Percentiles rank a stretch among this genome's conserved stretches.
Evolutionary conservation across 2,113 vertebrate genomes (phyloP).

Genomic region (Thermophis baileyi): DNA sequence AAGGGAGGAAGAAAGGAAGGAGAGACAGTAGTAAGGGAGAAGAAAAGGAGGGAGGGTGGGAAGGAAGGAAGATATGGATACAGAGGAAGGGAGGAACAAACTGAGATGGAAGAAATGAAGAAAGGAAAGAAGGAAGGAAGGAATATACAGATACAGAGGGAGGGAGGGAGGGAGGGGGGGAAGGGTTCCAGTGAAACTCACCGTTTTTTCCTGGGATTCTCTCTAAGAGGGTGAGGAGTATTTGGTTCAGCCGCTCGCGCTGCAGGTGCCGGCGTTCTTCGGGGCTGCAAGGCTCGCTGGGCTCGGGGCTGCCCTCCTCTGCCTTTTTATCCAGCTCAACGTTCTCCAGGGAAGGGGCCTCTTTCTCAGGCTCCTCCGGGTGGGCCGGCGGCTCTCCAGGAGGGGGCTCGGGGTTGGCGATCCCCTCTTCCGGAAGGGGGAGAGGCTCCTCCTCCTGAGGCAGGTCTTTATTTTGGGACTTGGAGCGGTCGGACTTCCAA

Average conservation of each 20-base stretch:
- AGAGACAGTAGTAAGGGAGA: too few species aligned
- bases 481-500: conserved; percentile 92
- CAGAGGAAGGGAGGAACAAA: too few species aligned
- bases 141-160: rapidly evolving
- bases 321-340: conserved; percentile 59
- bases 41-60: too few species aligned
- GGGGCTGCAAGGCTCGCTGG: conserved; percentile 63
- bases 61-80: too few species aligned
- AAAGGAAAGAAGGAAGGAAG: too few species aligned
- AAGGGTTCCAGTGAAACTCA: conserved; percentile 62
- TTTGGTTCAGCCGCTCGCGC: conserved; percentile 92
- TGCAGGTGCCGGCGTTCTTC: conserved; percentile 82
- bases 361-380: conserved; percentile 73
- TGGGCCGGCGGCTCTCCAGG: conserved; percentile 52
- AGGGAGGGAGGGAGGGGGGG: rapidly evolving
- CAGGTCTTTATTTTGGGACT: conserved; percentile 69
- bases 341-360: conserved; percentile 58
- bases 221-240: conserved; percentile 88
- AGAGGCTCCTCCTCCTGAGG: conserved; percentile 72
- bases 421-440: conserved; percentile 74
- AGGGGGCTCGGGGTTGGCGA: conserved; percentile 62
- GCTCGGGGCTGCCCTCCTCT: conserved; percentile 42
- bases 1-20: too few species aligned
- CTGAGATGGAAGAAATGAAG: too few species aligned
- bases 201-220: conserved; percentile 94